Evolutionary conservation across 2,888 invertebrate genomes (phyloP).

Genomic region (Pristionchus arcanus): DNA sequence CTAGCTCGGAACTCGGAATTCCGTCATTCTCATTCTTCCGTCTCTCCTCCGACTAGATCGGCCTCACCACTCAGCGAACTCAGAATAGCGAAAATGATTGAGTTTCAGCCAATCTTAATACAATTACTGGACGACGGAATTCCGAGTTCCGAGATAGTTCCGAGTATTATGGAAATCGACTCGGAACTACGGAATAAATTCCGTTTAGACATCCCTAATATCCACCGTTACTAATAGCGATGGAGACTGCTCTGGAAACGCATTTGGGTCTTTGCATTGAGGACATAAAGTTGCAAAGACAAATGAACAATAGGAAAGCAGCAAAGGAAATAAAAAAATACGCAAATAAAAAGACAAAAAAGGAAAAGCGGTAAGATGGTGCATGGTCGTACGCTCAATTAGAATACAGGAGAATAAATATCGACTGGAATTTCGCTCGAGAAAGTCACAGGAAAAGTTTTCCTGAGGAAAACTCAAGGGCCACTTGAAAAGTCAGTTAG

Average conservation of each 20-base stretch:
- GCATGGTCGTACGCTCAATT: neutral
- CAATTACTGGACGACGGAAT: too few relatives aligned
- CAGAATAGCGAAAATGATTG: too few relatives aligned
- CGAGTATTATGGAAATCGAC: too few relatives aligned
- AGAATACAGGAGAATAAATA: neutral
- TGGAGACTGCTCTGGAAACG: neutral
- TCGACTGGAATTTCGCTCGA: neutral
- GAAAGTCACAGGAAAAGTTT: neutral
- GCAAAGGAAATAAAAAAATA: neutral
- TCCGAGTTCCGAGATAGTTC: too few relatives aligned
- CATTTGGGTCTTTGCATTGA: neutral
- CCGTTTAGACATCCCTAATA: too few relatives aligned
- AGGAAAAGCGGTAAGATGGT: neutral
- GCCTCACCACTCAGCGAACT: too few relatives aligned
- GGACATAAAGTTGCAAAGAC: neutral
- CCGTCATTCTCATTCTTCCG: too few relatives aligned
- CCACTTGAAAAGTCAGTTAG: neutral
- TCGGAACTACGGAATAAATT: too few relatives aligned
- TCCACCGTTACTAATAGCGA: slow-evolving; percentile 10
- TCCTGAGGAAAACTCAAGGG: too few relatives aligned
- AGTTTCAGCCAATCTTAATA: too few relatives aligned
- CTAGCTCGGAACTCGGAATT: too few relatives aligned
- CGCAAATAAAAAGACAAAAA: neutral
- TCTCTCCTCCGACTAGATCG: too few relatives aligned
- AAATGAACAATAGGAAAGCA: neutral